These are phyloP conservation scores for Mirza zaza DNA, from an alignment of 2,113 vertebrate species.

Conservation along the genomic window DNA sequence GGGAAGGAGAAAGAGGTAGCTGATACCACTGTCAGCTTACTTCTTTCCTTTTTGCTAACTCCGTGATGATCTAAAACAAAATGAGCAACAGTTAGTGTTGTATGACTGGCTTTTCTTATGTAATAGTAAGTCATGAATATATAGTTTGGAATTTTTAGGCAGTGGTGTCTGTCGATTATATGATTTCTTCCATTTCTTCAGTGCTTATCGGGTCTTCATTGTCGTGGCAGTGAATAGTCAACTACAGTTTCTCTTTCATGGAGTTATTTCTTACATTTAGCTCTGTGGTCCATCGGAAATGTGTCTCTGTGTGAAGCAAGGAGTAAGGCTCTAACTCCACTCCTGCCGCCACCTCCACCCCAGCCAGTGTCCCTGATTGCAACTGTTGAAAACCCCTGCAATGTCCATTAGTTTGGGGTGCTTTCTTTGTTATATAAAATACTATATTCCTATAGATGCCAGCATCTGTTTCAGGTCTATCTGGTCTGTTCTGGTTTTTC, in stretches of 20 bases:
- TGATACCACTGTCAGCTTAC: neutral
- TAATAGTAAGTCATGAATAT: neutral
- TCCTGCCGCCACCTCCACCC: fast-evolving
- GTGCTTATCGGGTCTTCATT: neutral
- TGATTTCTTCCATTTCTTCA: neutral
- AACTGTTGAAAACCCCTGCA: neutral
- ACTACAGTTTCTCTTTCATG: neutral
- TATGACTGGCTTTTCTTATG: neutral
- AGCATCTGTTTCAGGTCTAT: neutral
- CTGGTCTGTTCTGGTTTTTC: neutral
- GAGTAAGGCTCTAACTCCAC: neutral
- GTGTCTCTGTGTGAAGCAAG: neutral
- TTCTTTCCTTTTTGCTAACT: neutral
- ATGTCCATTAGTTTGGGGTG: neutral
- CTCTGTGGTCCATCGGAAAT: neutral
- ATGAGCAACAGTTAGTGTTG: neutral
- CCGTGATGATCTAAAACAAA: neutral
- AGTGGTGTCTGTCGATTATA: neutral
- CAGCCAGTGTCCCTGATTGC: neutral
- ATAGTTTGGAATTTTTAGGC: neutral
- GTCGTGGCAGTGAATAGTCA: neutral
- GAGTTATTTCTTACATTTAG: neutral
- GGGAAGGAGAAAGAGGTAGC: neutral
- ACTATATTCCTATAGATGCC: neutral
- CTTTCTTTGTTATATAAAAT: neutral